These are phyloP conservation scores for Zootoca vivipara DNA, from an alignment of 2,113 vertebrate species.

Conservation along the genomic window DNA sequence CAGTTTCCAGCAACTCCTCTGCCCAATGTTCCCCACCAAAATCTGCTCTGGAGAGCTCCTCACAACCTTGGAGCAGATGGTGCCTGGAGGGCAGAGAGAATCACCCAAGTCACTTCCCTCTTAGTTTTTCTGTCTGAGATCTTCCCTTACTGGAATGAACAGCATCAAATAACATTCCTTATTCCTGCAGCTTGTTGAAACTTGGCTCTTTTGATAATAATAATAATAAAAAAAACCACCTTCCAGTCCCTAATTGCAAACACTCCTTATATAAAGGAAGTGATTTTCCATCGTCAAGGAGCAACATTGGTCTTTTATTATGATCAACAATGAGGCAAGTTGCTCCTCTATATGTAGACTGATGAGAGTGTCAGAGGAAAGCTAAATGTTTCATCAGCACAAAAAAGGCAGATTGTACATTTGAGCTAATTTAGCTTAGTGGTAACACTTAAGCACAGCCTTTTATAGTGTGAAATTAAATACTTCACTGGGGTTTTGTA, in stretches of 20 bases:
- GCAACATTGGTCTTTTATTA: not conserved
- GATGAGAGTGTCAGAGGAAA: not conserved
- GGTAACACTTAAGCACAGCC: not conserved
- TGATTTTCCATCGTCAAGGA: not conserved
- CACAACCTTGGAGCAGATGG: not conserved
- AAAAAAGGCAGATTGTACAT: not conserved
- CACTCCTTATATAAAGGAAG: not conserved
- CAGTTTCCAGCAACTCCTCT: no score
- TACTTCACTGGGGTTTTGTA: not conserved
- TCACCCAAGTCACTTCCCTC: no score
- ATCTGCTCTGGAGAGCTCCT: no score
- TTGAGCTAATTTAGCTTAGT: slow-evolving; percentile 3
- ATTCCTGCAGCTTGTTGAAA: no score
- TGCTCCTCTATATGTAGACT: not conserved
- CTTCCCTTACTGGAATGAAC: not conserved
- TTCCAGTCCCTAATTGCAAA: not conserved
- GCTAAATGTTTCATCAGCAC: not conserved
- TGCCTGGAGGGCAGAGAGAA: no score
- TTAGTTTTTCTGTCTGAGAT: not conserved
- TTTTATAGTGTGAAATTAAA: slow-evolving; percentile 3
- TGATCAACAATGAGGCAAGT: not conserved
- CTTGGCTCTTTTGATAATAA: not conserved
- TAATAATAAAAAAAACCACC: not conserved
- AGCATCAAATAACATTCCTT: not conserved
- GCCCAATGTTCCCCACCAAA: not conserved